Evolutionary conservation across 2,888 invertebrate genomes (phyloP), one percentile per base, ranked within the genome.

Genomic region (Nowickia ferox): DNA sequence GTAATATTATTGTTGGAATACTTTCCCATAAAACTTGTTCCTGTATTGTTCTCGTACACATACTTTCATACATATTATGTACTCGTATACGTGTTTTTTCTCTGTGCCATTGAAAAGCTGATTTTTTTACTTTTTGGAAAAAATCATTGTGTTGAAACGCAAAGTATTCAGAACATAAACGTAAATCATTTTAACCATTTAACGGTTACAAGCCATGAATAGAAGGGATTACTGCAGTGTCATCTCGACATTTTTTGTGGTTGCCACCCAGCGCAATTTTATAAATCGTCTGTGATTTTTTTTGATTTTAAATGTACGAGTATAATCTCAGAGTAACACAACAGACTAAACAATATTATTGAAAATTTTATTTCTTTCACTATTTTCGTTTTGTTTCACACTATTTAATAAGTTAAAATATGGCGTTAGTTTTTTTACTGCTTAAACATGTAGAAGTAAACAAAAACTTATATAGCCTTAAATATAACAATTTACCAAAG

Each of bases 181-280:
- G 83, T 83, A 79, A 83, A 86, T 86, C 85, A 86, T 86, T 69
- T 86, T 59, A 79, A 82, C 44, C 53, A 75, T 79, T 86, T 51
- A 72, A 42, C n/a, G 51, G 57, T 19, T 65, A n/a, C 72, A 38
- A 55, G 8, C 48, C 72, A 57, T 38, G 44, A 65, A 46, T 65
- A 55, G 61, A 71, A 69, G 9, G 15, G 22, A 53, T 53, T 53
- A 15, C 66, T 66, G 30, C 53, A 61, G 17, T 57, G 48, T 51
- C 10, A 42, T 57, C 66, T 57, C 42, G n/a, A 59, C 57, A 48
- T 65, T 42, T 57, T 66, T 74, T 22, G 42, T 71, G 57, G 40
- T 17, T 59, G 57, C 42, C 22, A 55, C 59, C 57, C 81, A 68
- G 11, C 53, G 6, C 19, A 71, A 65, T 48, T 63, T 66, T 48